These are phyloP conservation scores for Capitella teleta DNA, from an alignment of 1,140 invertebrate genomes.

Conservation along the genomic window DNA sequence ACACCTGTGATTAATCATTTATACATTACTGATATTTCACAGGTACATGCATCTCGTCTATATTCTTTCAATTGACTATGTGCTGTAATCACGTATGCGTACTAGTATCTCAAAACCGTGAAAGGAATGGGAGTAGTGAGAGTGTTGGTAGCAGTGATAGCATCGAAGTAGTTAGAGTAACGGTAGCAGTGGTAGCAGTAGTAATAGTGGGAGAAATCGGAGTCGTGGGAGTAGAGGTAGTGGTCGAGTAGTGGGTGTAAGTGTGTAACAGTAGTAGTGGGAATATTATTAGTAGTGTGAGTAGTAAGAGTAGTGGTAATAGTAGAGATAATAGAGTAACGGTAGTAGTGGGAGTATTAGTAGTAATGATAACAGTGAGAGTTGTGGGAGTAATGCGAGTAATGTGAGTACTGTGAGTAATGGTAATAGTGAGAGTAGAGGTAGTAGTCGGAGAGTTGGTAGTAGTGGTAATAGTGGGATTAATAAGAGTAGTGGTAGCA, in stretches of 20 bases:
- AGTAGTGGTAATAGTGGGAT: conserved; percentile 8
- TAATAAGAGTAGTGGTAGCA: conserved; percentile 10
- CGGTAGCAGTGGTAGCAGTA: neutral
- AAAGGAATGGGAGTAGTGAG: neutral
- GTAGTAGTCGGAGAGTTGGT: conserved; percentile 5
- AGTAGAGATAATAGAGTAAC: neutral
- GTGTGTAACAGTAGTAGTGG: neutral
- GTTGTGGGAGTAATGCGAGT: conserved; percentile 1
- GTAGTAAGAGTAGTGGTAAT: neutral
- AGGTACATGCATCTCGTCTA: too few relatives aligned
- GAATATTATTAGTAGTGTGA: neutral
- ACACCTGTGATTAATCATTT: conserved; percentile 1
- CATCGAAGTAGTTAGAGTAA: neutral
- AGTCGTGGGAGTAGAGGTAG: neutral
- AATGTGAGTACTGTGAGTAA: conserved; percentile 4
- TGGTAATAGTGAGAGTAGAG: neutral
- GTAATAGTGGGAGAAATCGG: neutral
- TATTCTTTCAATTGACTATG: too few relatives aligned
- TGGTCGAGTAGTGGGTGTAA: neutral
- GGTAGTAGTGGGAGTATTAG: neutral
- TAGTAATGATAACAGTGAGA: neutral
- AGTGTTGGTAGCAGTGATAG: neutral
- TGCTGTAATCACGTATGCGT: too few relatives aligned
- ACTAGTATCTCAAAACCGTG: too few relatives aligned
- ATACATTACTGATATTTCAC: too few relatives aligned